Conservation (phyloP, 2,888 invertebrate species). For the Tachina lurida region DNA sequence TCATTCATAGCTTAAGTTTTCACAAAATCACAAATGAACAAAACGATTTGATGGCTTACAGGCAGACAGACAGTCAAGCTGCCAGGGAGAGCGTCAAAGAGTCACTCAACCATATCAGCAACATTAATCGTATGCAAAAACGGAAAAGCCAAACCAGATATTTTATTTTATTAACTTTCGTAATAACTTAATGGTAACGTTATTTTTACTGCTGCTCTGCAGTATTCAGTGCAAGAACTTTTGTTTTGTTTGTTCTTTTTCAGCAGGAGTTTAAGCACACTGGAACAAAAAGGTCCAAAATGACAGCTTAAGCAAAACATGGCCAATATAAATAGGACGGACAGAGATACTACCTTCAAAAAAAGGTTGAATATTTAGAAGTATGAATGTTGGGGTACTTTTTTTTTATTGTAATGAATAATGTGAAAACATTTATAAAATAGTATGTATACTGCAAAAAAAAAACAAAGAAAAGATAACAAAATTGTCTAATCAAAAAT, state of each 20-base stretch:
- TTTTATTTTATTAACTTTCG: constrained; percentile 59
- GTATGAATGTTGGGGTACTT: neutral
- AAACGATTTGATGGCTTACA: constrained; percentile 22
- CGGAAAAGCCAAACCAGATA: constrained; percentile 19
- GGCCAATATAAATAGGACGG: neutral
- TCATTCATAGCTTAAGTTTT: constrained; percentile 28
- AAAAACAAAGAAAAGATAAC: neutral
- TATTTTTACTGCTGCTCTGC: constrained; percentile 15
- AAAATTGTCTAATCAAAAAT: constrained; percentile 57
- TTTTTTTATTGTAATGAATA: constrained; percentile 5
- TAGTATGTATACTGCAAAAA: neutral
- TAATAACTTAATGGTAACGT: constrained; percentile 52
- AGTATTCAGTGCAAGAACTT: neutral
- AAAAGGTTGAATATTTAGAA: constrained; percentile 19
- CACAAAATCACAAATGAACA: constrained; percentile 31
- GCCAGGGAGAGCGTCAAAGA: constrained; percentile 3
- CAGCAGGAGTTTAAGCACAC: neutral
- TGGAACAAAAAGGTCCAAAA: neutral
- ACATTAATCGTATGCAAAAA: neutral
- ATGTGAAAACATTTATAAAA: constrained; percentile 15
- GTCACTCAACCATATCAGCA: constrained; percentile 36
- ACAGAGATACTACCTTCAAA: neutral
- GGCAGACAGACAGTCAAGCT: neutral
- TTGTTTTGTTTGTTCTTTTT: neutral
- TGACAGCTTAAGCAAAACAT: constrained; percentile 18